Evolutionary conservation across 2,113 vertebrate genomes (phyloP).

Genomic region (Herpetotheres cachinnans): DNA sequence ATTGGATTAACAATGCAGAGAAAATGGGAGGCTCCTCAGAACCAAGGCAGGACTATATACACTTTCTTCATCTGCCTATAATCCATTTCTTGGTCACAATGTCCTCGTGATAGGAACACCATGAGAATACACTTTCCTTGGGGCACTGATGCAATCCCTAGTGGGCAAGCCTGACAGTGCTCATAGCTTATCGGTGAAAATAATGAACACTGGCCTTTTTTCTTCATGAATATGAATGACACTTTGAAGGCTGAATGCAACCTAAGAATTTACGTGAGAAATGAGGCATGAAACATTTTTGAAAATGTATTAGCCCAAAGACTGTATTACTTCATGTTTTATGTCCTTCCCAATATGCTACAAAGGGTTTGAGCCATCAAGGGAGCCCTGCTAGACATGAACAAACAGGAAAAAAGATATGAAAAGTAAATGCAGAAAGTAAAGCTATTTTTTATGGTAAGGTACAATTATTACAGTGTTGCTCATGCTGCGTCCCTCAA

Average conservation of each 20-base stretch:
- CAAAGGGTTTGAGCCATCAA: constrained; percentile 46
- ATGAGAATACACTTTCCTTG: background rate
- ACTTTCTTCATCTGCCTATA: background rate
- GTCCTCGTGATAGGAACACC: background rate
- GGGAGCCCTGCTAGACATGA: constrained; percentile 19
- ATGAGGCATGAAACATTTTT: constrained; percentile 76
- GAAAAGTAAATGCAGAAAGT: constrained; percentile 53
- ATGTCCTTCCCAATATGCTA: constrained; percentile 68
- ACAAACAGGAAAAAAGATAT: constrained; percentile 60
- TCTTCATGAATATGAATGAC: constrained; percentile 75
- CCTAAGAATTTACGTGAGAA: constrained; percentile 77
- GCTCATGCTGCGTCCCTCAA: background rate
- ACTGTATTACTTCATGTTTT: constrained; percentile 68
- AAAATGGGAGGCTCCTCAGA: background rate
- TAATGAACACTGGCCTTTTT: constrained; percentile 59
- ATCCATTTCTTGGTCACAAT: background rate
- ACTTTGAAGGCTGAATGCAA: constrained; percentile 70
- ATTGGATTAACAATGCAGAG: background rate
- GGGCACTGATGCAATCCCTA: background rate
- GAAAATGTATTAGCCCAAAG: constrained; percentile 74
- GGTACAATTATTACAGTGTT: background rate
- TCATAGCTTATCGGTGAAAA: constrained; percentile 32
- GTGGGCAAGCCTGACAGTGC: constrained; percentile 20
- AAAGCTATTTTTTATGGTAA: constrained; percentile 23
- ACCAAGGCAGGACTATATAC: background rate